A percentile compares a stretch with the other conserved stretches of the same genome.
These are phyloP conservation scores for Cichladusa arquata DNA, from an alignment of 2,113 vertebrate species.

Conservation along the genomic window DNA sequence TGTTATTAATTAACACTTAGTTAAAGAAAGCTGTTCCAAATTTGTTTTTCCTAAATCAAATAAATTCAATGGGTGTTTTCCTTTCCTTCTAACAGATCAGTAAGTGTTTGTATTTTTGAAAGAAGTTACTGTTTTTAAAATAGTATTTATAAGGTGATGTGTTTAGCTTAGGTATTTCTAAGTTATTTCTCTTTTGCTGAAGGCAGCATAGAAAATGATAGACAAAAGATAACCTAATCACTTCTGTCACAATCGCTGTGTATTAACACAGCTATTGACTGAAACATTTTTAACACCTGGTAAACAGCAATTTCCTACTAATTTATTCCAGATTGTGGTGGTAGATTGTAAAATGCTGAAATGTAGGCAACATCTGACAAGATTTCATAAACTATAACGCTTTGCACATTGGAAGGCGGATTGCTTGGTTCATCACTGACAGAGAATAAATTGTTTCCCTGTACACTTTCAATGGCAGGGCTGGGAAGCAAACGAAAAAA, in stretches of 20 bases:
- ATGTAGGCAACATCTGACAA: neutral
- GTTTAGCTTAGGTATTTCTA: neutral
- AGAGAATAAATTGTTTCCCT: neutral
- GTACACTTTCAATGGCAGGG: neutral
- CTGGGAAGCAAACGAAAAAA: neutral
- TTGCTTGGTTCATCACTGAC: neutral
- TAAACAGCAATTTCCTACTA: conserved; percentile 17
- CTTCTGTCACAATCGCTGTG: neutral
- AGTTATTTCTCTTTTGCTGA: neutral
- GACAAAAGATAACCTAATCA: neutral
- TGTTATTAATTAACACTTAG: neutral
- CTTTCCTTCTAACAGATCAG: neutral
- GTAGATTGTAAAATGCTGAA: neutral
- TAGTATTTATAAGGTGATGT: neutral
- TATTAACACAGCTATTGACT: neutral
- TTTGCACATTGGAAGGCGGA: fast-evolving
- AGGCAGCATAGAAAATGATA: neutral
- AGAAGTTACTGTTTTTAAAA: neutral
- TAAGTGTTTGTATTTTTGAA: neutral
- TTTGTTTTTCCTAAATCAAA: neutral
- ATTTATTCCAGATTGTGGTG: neutral
- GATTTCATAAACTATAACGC: neutral
- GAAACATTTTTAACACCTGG: neutral
- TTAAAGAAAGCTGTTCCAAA: neutral
- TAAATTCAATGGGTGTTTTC: neutral